Percentiles rank a stretch among this genome's conserved stretches.
These are phyloP conservation scores for Plagodis dolabraria DNA, from an alignment of 2,888 invertebrate species.

Conservation along the genomic window DNA sequence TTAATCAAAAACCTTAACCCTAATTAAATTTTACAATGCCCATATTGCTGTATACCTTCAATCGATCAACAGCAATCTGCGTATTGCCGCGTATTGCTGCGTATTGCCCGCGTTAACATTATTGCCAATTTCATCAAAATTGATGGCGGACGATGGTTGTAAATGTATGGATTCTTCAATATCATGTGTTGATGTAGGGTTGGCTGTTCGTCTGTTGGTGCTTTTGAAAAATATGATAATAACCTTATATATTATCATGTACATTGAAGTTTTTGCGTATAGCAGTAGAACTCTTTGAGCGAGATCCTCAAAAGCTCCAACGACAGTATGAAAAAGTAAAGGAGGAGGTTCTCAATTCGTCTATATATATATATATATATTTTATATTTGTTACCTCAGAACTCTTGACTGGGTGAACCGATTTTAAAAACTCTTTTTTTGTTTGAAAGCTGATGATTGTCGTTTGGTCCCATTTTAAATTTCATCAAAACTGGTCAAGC, in stretches of 20 bases:
- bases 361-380: too few relatives aligned
- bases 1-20: not conserved
- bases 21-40: slow-evolving; percentile 18
- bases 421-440: too few relatives aligned
- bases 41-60: slow-evolving; percentile 4
- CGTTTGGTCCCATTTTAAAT: too few relatives aligned
- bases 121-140: slow-evolving; percentile 38
- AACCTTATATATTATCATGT: too few relatives aligned
- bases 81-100: slow-evolving; percentile 18
- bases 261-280: not conserved
- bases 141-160: slow-evolving; percentile 32
- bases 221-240: not conserved
- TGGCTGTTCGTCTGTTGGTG: slow-evolving; percentile 3
- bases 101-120: slow-evolving; percentile 25
- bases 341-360: too few relatives aligned
- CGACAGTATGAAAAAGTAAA: too few relatives aligned
- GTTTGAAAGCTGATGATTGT: too few relatives aligned
- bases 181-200: not conserved
- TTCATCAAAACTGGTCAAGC: too few relatives aligned
- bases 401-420: too few relatives aligned
- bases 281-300: too few relatives aligned
- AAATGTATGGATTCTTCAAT: slow-evolving; percentile 25
- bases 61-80: slow-evolving; percentile 25
- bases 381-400: too few relatives aligned
- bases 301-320: too few relatives aligned